These are phyloP conservation scores for Cephonodes hylas DNA, from an alignment of 2,888 invertebrate species.

Conservation along the genomic window DNA sequence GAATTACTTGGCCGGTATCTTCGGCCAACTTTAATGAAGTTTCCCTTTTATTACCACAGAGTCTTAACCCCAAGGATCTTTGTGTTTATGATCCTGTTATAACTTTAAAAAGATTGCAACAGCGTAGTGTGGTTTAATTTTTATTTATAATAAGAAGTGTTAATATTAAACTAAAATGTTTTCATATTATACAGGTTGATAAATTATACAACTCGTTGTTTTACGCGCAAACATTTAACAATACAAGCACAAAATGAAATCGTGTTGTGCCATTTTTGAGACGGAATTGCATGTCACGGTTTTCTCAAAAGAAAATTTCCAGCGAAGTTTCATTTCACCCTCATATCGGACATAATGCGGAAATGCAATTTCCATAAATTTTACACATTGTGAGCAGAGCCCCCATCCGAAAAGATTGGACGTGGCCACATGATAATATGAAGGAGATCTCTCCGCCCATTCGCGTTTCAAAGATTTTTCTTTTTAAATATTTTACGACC, in stretches of 20 bases:
- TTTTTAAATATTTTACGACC: constrained; percentile 22
- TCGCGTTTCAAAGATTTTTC: constrained; percentile 17
- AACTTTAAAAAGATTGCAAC: constrained; percentile 66
- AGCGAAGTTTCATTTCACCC: constrained; percentile 49
- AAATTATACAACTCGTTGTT: neutral
- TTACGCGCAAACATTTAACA: neutral
- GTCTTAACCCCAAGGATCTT: constrained; percentile 64
- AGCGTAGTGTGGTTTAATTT: constrained; percentile 39
- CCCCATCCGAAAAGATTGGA: constrained; percentile 73
- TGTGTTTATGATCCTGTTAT: constrained; percentile 72
- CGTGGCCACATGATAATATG: constrained; percentile 58
- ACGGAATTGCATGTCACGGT: neutral
- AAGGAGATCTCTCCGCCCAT: constrained; percentile 30
- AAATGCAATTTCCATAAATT: constrained; percentile 81
- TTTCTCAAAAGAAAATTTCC: constrained; percentile 31
- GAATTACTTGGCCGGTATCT: constrained; percentile 61
- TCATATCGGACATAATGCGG: constrained; percentile 67
- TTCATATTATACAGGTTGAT: constrained; percentile 15
- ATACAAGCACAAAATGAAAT: neutral
- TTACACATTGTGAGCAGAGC: constrained; percentile 74
- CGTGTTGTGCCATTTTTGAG: neutral
- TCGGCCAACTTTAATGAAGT: constrained; percentile 73
- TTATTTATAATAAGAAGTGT: constrained; percentile 41
- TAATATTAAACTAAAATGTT: constrained; percentile 28
- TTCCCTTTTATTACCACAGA: constrained; percentile 66